phyloP scores from a whole-genome alignment of 2,797 vertebrate species.

The Uromys caudimaculatus region DNA sequence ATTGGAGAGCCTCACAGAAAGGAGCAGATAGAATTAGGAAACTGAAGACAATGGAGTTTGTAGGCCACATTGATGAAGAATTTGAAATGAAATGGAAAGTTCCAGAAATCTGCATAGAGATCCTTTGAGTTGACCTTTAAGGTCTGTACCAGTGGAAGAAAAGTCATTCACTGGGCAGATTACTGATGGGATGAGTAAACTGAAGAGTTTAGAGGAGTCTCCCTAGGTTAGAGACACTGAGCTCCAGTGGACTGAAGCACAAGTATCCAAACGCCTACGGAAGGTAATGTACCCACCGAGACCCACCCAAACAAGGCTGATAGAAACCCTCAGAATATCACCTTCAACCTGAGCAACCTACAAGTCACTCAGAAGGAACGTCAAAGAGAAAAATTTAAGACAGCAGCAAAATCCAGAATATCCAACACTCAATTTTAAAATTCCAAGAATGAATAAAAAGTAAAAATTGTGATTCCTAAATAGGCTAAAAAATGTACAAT shows the following conservation, averaged over 20 bases:
- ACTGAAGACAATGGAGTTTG: neutral
- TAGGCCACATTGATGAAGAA: neutral
- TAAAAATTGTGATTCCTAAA: constrained; percentile 5
- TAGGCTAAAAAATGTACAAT: neutral
- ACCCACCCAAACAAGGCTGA: neutral
- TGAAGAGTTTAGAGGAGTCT: neutral
- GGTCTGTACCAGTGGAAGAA: neutral
- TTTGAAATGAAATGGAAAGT: neutral
- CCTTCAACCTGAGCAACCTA: constrained; percentile 16
- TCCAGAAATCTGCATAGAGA: neutral
- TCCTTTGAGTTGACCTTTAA: neutral
- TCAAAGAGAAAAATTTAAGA: constrained; percentile 48
- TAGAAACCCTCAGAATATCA: neutral
- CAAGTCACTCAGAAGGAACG: constrained; percentile 16
- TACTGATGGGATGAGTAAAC: neutral
- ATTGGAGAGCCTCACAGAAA: neutral
- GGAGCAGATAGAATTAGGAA: neutral
- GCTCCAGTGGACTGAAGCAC: neutral
- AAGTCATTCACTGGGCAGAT: neutral
- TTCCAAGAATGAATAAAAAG: neutral
- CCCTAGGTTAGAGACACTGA: neutral
- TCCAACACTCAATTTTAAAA: neutral
- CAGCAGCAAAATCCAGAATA: constrained; percentile 12
- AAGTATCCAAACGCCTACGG: neutral
- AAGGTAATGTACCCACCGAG: neutral